Evolutionary conservation across 2,797 vertebrate genomes (phyloP).

Genomic region (Acanthurus lineatus): DNA sequence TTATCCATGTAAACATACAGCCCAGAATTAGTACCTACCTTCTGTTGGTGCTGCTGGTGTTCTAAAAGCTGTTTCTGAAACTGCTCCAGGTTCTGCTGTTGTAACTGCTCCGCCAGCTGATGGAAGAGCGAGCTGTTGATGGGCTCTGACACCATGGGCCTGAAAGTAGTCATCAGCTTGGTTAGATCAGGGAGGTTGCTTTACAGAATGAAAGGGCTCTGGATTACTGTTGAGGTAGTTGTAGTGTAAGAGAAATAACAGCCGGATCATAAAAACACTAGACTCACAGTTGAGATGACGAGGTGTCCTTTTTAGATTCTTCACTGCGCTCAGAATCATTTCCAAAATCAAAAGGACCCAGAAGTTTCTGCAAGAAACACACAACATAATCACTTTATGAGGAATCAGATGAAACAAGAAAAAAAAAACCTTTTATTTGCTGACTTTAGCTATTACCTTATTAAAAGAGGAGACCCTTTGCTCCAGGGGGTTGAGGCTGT

Average conservation of each 20-base stretch:
- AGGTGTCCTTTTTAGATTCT: constrained; percentile 94
- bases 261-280: neutral
- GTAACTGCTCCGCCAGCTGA: constrained; percentile 97
- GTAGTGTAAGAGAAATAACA: neutral
- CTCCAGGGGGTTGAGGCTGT: constrained; percentile 93
- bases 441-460: constrained; percentile 87
- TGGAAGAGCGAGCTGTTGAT: constrained; percentile 98
- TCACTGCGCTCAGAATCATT: constrained; percentile 93
- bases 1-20: constrained; percentile 26
- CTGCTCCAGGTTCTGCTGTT: constrained; percentile 98
- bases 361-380: constrained; percentile 89
- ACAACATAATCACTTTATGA: constrained; percentile 11
- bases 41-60: constrained; percentile 88
- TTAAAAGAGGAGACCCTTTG: constrained; percentile 97
- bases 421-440: neutral
- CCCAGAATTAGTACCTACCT: constrained; percentile 79
- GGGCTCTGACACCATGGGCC: constrained; percentile 95
- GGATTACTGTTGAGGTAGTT: neutral
- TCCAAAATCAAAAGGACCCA: constrained; percentile 98
- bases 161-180: constrained; percentile 67
- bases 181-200: constrained; percentile 27
- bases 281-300: constrained; percentile 93
- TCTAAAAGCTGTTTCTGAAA: constrained; percentile 97
- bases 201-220: neutral
- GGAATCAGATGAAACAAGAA: neutral